Percentiles rank a stretch among this genome's conserved stretches.
Conservation (phyloP, 1,140 invertebrate species). For the Eupristina koningsbergeri region DNA sequence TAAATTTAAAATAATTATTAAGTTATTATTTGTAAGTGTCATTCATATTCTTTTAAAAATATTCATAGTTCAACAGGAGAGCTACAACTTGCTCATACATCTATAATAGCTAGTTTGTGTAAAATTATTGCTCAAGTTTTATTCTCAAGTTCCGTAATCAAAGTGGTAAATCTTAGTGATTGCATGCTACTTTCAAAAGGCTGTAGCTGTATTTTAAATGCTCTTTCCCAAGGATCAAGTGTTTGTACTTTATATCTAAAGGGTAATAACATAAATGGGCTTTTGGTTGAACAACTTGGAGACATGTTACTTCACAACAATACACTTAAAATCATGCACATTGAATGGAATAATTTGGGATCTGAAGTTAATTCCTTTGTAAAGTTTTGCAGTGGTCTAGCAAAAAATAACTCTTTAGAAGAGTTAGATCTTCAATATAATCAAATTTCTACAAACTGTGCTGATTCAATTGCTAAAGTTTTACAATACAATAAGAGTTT, state of each 20-base stretch:
- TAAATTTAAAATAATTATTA: not conserved
- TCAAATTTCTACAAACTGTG: conserved; percentile 66
- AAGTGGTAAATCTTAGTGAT: conserved; percentile 62
- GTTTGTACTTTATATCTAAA: conserved; percentile 65
- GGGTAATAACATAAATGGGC: conserved; percentile 69
- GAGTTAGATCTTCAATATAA: conserved; percentile 70
- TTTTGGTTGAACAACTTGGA: conserved; percentile 61
- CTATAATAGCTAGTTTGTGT: conserved; percentile 64
- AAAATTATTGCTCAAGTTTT: conserved; percentile 64
- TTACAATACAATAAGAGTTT: conserved; percentile 65
- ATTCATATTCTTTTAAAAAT: not conserved
- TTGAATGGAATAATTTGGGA: conserved; percentile 71
- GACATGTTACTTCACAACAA: conserved; percentile 65
- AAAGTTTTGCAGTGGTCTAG: conserved; percentile 67
- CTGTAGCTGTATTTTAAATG: conserved; percentile 59
- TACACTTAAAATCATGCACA: conserved; percentile 62
- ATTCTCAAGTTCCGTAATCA: conserved; percentile 63
- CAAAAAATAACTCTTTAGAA: conserved; percentile 66
- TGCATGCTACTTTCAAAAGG: conserved; percentile 66
- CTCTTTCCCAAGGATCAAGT: conserved; percentile 63
- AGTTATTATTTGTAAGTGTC: not conserved
- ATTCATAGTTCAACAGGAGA: conserved; percentile 61
- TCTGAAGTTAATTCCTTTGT: conserved; percentile 61
- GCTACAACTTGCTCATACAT: conserved; percentile 59
- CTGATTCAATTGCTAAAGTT: conserved; percentile 58